A percentile compares a stretch with the other conserved stretches of the same genome.
phyloP scores from a whole-genome alignment of 2,113 vertebrate species.

The Eolophus roseicapilla region DNA sequence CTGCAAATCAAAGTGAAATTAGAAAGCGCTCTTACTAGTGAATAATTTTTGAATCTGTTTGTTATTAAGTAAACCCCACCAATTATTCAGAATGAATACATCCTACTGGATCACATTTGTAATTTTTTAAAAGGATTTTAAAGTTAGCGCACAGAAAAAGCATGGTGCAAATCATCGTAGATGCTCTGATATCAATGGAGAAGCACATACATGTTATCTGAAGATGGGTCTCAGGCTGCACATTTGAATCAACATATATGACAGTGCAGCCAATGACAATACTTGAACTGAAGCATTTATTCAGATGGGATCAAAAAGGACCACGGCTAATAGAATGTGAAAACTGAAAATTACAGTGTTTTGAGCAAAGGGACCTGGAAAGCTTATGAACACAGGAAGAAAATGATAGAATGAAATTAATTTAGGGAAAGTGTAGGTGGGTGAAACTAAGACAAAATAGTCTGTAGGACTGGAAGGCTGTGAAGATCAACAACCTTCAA shows the following conservation, averaged over 20 bases:
- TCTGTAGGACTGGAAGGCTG: background rate
- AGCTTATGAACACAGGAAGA: background rate
- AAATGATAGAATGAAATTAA: background rate
- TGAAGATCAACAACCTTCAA: background rate
- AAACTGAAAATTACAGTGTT: background rate
- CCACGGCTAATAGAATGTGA: background rate
- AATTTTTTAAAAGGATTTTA: background rate
- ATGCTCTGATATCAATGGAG: background rate
- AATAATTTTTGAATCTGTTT: background rate
- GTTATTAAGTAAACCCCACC: background rate
- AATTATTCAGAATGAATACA: background rate
- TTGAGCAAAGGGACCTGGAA: background rate
- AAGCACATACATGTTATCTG: background rate
- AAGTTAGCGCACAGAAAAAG: background rate
- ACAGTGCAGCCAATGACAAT: background rate
- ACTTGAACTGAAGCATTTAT: background rate
- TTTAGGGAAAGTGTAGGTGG: background rate
- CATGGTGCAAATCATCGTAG: background rate
- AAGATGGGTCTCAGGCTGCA: background rate
- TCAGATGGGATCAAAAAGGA: background rate
- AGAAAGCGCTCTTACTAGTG: background rate
- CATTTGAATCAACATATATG: background rate
- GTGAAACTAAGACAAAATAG: background rate
- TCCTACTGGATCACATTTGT: background rate
- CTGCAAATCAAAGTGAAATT: slow-evolving; percentile 13